A percentile compares a stretch with the other conserved stretches of the same genome.
Conservation (phyloP, 1,140 invertebrate species). For the Aphis gossypii region DNA sequence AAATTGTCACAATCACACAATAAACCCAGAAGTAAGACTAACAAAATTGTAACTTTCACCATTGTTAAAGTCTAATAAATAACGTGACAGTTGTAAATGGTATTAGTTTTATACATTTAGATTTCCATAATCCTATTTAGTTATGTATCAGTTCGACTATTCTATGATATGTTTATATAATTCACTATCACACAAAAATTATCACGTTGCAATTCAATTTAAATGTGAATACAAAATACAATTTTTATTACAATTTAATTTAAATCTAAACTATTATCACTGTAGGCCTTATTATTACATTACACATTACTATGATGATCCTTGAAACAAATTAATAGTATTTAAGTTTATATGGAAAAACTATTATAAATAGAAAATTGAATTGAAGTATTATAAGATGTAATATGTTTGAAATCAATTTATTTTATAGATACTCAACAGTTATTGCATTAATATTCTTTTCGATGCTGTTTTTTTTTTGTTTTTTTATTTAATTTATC, state of each 20-base stretch:
- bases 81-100: background rate
- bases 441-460: background rate
- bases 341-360: too few species aligned
- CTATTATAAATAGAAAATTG: too few species aligned
- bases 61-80: background rate
- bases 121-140: background rate
- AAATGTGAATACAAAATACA: background rate
- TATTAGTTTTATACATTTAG: background rate
- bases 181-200: background rate
- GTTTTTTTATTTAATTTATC: too few species aligned
- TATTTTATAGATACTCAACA: too few species aligned
- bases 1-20: background rate
- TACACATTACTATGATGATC: background rate
- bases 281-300: background rate
- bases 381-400: too few species aligned
- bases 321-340: background rate
- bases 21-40: background rate
- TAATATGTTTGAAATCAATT: too few species aligned
- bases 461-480: background rate
- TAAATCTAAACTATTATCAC: background rate
- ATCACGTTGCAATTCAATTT: background rate
- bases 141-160: background rate
- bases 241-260: background rate
- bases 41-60: background rate
- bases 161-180: background rate